These are phyloP conservation scores for Alethe castanea DNA, from an alignment of 2,113 vertebrate genomes.

Conservation along the genomic window DNA sequence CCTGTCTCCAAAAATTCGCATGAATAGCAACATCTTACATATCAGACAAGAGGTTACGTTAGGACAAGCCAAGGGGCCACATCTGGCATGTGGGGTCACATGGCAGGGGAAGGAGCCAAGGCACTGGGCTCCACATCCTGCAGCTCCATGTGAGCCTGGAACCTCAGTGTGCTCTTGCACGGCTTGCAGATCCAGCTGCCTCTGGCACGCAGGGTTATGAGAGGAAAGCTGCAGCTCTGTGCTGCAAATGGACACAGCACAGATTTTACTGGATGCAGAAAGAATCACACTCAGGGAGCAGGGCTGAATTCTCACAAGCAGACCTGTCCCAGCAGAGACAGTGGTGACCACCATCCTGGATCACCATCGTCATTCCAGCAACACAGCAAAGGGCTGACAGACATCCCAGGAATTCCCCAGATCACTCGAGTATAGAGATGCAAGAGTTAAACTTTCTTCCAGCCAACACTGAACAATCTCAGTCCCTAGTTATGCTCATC, in stretches of 20 bases:
- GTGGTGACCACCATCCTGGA: rapidly evolving
- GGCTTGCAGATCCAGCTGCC: rapidly evolving
- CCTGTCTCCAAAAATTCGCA: neutral
- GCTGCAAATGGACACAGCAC: rapidly evolving
- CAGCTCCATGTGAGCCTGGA: rapidly evolving
- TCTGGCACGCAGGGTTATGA: rapidly evolving
- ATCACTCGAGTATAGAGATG: too few relatives aligned
- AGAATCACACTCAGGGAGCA: rapidly evolving
- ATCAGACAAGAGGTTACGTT: neutral
- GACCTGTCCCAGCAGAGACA: neutral
- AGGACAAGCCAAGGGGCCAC: slow-evolving; percentile 25
- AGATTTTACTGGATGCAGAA: neutral
- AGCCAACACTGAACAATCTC: neutral
- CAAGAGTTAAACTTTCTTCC: neutral
- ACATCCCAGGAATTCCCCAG: neutral
- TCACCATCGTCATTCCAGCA: neutral
- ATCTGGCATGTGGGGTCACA: neutral
- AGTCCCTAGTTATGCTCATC: neutral
- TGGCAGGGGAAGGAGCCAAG: neutral
- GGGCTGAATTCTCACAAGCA: neutral
- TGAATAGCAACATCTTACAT: neutral
- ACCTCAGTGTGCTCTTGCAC: rapidly evolving
- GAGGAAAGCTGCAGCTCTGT: neutral
- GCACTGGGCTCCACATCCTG: neutral
- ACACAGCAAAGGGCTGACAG: neutral